Evolutionary conservation across 2,888 invertebrate genomes (phyloP), one percentile per base, ranked within the genome.

Genomic region (Zaprionus obscuricornis): DNA sequence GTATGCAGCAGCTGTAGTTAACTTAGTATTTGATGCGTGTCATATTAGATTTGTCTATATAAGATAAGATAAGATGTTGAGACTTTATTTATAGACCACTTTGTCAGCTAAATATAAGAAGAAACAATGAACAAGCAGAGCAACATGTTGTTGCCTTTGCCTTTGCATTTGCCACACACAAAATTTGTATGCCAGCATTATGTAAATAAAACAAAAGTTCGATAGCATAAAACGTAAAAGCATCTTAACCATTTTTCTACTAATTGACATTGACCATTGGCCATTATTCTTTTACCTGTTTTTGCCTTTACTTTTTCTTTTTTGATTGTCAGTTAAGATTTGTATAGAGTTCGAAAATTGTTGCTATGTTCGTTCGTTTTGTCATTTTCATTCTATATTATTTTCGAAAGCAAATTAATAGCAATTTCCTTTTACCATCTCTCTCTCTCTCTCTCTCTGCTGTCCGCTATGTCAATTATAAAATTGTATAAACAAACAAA

Each of bases 61-160:
- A n/a, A n/a, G n/a, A n/a, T n/a, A n/a, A n/a, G n/a, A n/a, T n/a
- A n/a, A n/a, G n/a, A n/a, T n/a, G n/a, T 16, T 24, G 13, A 39
- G 18, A 3, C 39, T 37, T 40, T 74, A 74, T 66, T 59, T 72
- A 57, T 66, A 52, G 66, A 31, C 27, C 51, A 69, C 50, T 73
- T 40, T 14, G 49, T 11, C 47, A 11, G 36, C 62, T 50, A 66
- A 72, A 78, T 55, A 78, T 75, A 78, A 14, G 2, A 27, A 24
- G 14, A 37, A n/a, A 24, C 3, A n/a, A n/a, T n/a, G n/a, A n/a
- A 13, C 20, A 40, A 16, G 2, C 22, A 1, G 8, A 22, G 6
- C 26, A n/a, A 31, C 24, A 13, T 5, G 42, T 29, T 56, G 27
- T 2, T 45, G 20, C 8, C 11, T 24, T n/a, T n/a, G n/a, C n/a